Percentiles rank a stretch among this genome's conserved stretches.
Conservation (phyloP, 2,797 vertebrate species). For the Lagodon rhomboides region DNA sequence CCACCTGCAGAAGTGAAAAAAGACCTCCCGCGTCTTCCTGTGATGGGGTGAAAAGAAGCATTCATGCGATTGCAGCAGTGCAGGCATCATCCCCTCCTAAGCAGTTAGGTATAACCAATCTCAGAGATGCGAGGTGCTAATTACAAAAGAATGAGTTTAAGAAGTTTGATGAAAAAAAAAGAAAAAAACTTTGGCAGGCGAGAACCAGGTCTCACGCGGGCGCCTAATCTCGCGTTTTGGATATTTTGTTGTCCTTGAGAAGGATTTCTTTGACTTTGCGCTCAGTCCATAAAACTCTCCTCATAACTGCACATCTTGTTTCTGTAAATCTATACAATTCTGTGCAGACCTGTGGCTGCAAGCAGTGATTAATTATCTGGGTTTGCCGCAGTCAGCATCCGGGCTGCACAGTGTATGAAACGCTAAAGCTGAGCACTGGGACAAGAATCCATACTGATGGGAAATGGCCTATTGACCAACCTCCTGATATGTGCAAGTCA, state of each 20-base stretch:
- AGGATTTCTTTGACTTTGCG: slow-evolving; percentile 13
- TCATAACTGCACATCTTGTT: slow-evolving; percentile 30
- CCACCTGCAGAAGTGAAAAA: slow-evolving; percentile 87
- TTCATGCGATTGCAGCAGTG: slow-evolving; percentile 76
- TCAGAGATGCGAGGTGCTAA: slow-evolving; percentile 89
- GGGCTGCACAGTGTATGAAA: slow-evolving; percentile 35
- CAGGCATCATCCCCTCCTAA: slow-evolving; percentile 84
- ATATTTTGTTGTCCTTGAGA: slow-evolving; percentile 31
- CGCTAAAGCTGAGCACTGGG: slow-evolving; percentile 43
- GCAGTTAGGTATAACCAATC: slow-evolving; percentile 85
- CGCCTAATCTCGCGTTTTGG: slow-evolving; percentile 8
- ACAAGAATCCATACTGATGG: slow-evolving; percentile 44
- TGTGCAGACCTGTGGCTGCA: slow-evolving; percentile 33
- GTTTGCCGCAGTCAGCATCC: slow-evolving; percentile 42
- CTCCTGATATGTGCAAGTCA: slow-evolving; percentile 40
- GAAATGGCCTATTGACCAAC: slow-evolving; percentile 47
- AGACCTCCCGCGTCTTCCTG: slow-evolving; percentile 84
- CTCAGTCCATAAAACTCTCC: slow-evolving; percentile 3
- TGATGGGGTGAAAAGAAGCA: slow-evolving; percentile 83
- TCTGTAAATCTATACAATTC: slow-evolving; percentile 48
- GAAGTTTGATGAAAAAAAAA: slow-evolving; percentile 72
- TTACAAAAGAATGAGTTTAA: slow-evolving; percentile 84
- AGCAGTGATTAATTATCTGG: slow-evolving; percentile 55
- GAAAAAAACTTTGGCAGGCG: slow-evolving; percentile 5
- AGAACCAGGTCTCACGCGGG: slow-evolving; percentile 32